phyloP scores from a whole-genome alignment of 2,888 invertebrate genomes.

The Cylindroiulus punctatus region DNA sequence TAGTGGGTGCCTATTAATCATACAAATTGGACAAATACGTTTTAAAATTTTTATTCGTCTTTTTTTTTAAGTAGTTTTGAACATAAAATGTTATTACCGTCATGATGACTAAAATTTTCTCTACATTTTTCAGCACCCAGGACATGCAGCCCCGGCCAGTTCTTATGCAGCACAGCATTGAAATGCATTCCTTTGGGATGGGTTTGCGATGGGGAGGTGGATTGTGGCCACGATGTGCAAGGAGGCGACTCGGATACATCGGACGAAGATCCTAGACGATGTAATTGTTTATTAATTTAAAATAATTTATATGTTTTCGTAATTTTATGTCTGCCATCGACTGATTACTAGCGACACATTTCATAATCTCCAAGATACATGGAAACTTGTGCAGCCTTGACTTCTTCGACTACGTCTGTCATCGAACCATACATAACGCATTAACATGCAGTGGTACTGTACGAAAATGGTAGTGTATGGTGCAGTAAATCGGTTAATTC shows the following conservation, averaged over 20 bases:
- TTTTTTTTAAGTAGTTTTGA: not conserved
- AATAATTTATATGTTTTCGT: not conserved
- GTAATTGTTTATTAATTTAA: conserved; percentile 66
- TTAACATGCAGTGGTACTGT: too few relatives aligned
- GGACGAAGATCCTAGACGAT: conserved; percentile 76
- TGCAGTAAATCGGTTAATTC: not conserved
- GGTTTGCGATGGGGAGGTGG: conserved; percentile 81
- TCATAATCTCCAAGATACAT: not conserved
- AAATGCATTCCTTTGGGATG: conserved; percentile 80
- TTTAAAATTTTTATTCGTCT: not conserved
- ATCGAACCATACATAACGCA: not conserved
- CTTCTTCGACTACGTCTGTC: not conserved
- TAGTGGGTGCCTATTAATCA: not conserved
- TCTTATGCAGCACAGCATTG: conserved; percentile 76
- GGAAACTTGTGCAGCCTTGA: not conserved
- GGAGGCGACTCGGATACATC: conserved; percentile 69
- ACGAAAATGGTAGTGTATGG: too few relatives aligned
- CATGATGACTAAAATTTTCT: conserved; percentile 31
- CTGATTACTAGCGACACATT: not conserved
- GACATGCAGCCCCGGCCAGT: conserved; percentile 73
- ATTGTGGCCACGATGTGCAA: conserved; percentile 71
- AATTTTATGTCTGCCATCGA: not conserved
- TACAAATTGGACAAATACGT: not conserved
- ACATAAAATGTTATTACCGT: not conserved
- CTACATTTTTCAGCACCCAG: conserved; percentile 66